phyloP scores from a whole-genome alignment of 2,113 vertebrate genomes.

The Pitta sordida region DNA sequence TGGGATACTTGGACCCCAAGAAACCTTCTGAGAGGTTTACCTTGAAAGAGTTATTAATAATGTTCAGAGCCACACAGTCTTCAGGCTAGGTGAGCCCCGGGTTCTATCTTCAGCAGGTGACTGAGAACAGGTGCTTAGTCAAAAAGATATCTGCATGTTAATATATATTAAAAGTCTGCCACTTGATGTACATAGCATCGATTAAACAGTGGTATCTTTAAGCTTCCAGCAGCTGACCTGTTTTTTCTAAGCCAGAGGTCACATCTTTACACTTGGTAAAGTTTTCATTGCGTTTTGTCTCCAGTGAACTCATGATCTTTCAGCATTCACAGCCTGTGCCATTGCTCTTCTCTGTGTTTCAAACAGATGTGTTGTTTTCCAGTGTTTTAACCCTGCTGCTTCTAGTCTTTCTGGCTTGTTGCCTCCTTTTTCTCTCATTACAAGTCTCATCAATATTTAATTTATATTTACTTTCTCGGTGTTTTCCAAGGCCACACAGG shows the following conservation, averaged over 20 bases:
- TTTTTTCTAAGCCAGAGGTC: neutral
- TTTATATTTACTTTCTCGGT: neutral
- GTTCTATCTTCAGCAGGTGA: neutral
- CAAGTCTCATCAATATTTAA: neutral
- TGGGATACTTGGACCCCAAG: neutral
- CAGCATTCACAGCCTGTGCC: neutral
- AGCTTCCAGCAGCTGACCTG: neutral
- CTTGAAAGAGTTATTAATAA: too few relatives aligned
- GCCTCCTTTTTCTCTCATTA: neutral
- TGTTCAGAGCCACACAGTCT: neutral
- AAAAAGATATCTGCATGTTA: neutral
- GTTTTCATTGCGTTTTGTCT: neutral
- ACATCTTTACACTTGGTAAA: neutral
- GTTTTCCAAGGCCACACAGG: neutral
- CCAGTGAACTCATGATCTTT: neutral
- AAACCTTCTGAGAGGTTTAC: too few relatives aligned
- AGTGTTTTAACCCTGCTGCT: neutral
- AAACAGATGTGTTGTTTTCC: neutral
- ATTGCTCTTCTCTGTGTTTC: neutral
- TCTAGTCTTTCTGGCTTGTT: neutral
- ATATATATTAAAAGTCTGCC: neutral
- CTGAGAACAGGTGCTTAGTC: neutral
- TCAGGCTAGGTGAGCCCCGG: accelerated
- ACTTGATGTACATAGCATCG: neutral
- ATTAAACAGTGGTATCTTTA: neutral